Percentiles rank a stretch among this genome's conserved stretches.
These are phyloP conservation scores for Numida meleagris DNA, from an alignment of 2,113 vertebrate species.

Conservation along the genomic window DNA sequence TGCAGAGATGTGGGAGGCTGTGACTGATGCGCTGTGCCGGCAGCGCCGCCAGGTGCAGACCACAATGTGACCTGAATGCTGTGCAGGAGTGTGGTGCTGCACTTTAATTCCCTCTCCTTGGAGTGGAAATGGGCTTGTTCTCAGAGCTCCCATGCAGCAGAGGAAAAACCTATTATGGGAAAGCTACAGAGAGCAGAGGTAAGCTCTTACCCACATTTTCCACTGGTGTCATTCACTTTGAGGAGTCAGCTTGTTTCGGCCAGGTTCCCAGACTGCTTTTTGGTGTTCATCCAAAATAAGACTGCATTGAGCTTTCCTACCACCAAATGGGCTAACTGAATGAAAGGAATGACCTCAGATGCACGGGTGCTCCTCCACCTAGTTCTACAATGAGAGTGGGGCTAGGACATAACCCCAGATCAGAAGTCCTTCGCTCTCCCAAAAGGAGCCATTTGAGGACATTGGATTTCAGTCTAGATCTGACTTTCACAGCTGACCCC, in stretches of 20 bases:
- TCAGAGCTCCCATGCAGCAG: not conserved
- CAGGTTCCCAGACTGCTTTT: slow-evolving; percentile 18
- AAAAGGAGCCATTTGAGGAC: not conserved
- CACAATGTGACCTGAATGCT: not conserved
- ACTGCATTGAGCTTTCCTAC: not conserved
- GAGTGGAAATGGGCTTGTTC: not conserved
- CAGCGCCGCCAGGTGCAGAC: not conserved
- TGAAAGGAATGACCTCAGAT: not conserved
- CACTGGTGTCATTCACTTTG: not conserved
- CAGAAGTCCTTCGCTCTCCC: fast-evolving
- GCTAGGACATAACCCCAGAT: not conserved
- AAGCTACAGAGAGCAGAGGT: slow-evolving; percentile 14
- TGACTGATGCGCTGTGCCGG: not conserved
- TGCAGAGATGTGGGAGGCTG: not conserved
- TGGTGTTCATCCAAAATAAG: slow-evolving; percentile 13
- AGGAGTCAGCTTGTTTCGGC: not conserved
- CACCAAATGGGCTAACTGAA: not conserved
- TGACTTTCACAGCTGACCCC: not conserved
- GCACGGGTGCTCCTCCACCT: not conserved
- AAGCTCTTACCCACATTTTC: not conserved
- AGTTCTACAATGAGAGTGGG: not conserved
- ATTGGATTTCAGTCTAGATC: not conserved
- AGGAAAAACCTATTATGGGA: not conserved
- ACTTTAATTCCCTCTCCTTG: not conserved
- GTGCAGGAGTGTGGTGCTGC: not conserved